Base-by-base conservation (phyloP, 2,888 invertebrate genomes). In the Druceiella hillmani region DNA sequence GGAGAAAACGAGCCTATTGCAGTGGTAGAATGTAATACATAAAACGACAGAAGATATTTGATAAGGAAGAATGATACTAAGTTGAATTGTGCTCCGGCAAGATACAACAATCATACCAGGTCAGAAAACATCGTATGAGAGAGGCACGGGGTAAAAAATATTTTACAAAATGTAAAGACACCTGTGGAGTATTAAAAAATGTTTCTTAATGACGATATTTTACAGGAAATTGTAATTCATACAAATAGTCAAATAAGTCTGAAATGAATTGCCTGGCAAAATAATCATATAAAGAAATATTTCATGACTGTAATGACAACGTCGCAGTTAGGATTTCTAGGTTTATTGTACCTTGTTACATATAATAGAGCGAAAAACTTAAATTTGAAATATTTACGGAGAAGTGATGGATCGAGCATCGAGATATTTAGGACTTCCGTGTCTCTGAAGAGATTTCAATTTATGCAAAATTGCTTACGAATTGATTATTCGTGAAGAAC, bases 401-500 rank as follows among this genome's bases (percentile, higher is more conserved):
- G 35, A 2, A 40, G 43, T 1, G 45, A 46, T 17, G 46, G 46
- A 1, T 43, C 40, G 6, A 45, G 45, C 3, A 33, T 45, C 7
- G 46, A 46, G 1, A 46, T 45, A 11, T 46, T 46, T 40, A 39
- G 45, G 6, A 38, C 43, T 36, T 36, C 40, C 7, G 43, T 46
- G 45, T 38, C 43, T 10, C 33, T 43, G 16, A 39, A 40, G 11
- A 28, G 46, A 9, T 46, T 45, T 17, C 36, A 45, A 32, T 46
- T 46, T 17, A 6, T 46, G 10, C 42, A 40, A 13, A 33, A 22
- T 17, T 40, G 40, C 13, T 10, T 46, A 5, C 36, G 40, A 7
- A 45, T 38, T 33, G 45, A 46, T 36, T 22, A 33, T 25, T 5
- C 26, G 34, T 10, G 10, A 14, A 3, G 15, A 13, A 25, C 3